Evolutionary conservation across 2,888 invertebrate genomes (phyloP), one percentile per base, ranked within the genome.

Genomic region (Thalpophila matura): DNA sequence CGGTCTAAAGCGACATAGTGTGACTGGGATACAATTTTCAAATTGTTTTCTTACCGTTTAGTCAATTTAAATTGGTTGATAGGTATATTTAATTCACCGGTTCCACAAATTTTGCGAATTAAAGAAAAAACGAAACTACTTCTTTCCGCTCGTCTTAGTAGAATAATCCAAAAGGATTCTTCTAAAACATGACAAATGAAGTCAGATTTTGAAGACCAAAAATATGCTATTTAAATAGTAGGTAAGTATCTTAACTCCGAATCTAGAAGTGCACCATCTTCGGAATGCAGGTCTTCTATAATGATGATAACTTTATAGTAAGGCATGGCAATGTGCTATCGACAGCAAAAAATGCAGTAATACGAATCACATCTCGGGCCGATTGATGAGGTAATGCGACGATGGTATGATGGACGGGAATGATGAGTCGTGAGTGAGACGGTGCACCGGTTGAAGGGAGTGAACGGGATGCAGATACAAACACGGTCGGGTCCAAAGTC

Each of bases 401-500:
- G 86, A 86, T 85, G 84, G 87, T 83, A 56, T 84, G 80, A 74
- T 77, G 63, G 74, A 57, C 80, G 79, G 85, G 81, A 85, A 82
- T 75, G 73, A 79, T 74, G 74, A 63, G 75, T 72, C 74, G 82
- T 60, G 84, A 85, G 81, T 71, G 76, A 82, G 82, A 85, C 74
- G 71, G 54, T 69, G 56, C 57, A 49, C 54, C 59, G 64, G 59
- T 79, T 74, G 70, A 72, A 77, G 78, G 75, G 90, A 85, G 86
- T 62, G 86, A 93, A 87, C 81, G 89, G 85, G 92, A 93, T 83
- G 84, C 82, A 84, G 79, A 86, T 88, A 92, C 83, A 88, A 92
- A 90, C 89, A 74, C 55, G 91, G 80, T 84, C 82, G 84, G 85
- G 91, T 93, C 88, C 90, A 92, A 94, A 94, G 93, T 94, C 91